Evolutionary conservation across 2,888 invertebrate genomes (phyloP).

Genomic region (Neoaliturus tenellus): DNA sequence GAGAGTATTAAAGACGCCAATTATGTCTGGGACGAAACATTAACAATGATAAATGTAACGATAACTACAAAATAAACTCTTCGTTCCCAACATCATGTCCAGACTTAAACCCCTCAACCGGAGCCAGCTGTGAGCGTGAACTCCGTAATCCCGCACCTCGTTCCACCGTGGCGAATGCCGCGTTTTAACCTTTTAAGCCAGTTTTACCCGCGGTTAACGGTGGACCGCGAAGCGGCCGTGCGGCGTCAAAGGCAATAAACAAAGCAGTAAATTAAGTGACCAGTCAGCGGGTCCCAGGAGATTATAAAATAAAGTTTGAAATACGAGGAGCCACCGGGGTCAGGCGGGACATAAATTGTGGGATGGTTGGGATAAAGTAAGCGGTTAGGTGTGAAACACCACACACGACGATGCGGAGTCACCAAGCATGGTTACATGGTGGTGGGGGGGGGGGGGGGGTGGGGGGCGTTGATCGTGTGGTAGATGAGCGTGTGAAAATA

Average conservation of each 20-base stretch:
- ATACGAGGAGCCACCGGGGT: constrained; percentile 41
- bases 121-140: too few relatives aligned
- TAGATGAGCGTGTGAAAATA: too few relatives aligned
- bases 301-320: constrained; percentile 53
- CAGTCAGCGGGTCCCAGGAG: constrained; percentile 35
- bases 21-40: too few relatives aligned
- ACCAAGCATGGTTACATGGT: background rate
- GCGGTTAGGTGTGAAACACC: background rate
- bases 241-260: constrained; percentile 39
- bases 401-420: background rate
- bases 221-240: background rate
- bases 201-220: background rate
- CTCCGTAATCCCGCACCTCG: background rate
- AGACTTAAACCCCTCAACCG: too few relatives aligned
- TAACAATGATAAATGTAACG: too few relatives aligned
- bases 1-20: too few relatives aligned
- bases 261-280: constrained; percentile 50
- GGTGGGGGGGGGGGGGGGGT: background rate
- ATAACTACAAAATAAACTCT: too few relatives aligned
- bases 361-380: constrained; percentile 34
- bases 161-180: background rate
- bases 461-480: too few relatives aligned
- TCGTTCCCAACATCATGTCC: too few relatives aligned
- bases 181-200: constrained; percentile 32
- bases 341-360: constrained; percentile 24